Percentiles rank a stretch among this genome's conserved stretches.
Evolutionary conservation across 2,888 invertebrate species (phyloP).

Genomic region (Thyatira batis): DNA sequence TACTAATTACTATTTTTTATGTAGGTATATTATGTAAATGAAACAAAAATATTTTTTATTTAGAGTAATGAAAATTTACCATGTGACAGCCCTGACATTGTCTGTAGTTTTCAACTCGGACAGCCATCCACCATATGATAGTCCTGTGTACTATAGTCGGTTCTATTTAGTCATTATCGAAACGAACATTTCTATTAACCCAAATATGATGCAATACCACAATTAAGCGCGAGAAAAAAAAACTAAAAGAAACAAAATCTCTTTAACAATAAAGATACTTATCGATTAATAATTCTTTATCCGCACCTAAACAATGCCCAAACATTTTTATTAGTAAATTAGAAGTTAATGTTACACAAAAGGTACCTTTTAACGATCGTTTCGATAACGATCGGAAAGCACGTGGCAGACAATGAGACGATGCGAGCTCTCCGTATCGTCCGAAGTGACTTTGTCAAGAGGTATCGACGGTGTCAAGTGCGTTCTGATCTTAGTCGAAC

Average conservation of each 20-base stretch:
- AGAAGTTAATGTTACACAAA: slow-evolving; percentile 2
- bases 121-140: slow-evolving; percentile 60
- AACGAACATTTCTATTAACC: no score
- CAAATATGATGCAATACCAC: no score
- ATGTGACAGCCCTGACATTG: slow-evolving; percentile 52
- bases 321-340: slow-evolving; percentile 12
- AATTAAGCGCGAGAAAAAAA: background rate
- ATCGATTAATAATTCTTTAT: slow-evolving; percentile 5
- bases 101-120: slow-evolving; percentile 69
- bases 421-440: slow-evolving; percentile 43
- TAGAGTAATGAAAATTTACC: no score
- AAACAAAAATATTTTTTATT: slow-evolving; percentile 7
- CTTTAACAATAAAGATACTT: slow-evolving; percentile 10
- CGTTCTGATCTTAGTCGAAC: slow-evolving; percentile 55
- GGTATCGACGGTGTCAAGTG: slow-evolving; percentile 72
- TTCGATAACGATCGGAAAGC: slow-evolving; percentile 45
- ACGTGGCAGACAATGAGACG: slow-evolving; percentile 44
- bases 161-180: slow-evolving; percentile 18
- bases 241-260: slow-evolving; percentile 11
- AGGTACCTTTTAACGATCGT: slow-evolving; percentile 18
- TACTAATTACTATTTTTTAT: no score
- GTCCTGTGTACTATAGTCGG: slow-evolving; percentile 45
- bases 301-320: slow-evolving; percentile 7
- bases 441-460: slow-evolving; percentile 65
- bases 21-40: no score